Base-by-base conservation (phyloP, 2,113 vertebrate genomes). In the Zosterops lateralis region DNA sequence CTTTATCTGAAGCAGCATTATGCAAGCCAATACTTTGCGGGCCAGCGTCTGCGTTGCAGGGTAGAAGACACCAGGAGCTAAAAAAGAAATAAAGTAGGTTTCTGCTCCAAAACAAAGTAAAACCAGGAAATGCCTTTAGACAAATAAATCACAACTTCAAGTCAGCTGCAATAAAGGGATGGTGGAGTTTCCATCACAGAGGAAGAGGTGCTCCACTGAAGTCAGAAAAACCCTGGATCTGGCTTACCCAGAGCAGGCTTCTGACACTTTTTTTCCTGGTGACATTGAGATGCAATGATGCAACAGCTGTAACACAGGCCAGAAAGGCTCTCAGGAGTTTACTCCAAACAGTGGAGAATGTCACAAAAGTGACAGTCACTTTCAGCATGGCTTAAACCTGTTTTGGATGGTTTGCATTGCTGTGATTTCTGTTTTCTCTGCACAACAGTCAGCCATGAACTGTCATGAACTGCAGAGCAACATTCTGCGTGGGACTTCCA, bases 1-100 rank as follows among this genome's bases (percentile, higher is more conserved):
- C 97, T 97, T 97, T 96, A 95, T 92, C 61, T 91, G 75, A 88
- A 95, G 79, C 67, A 61, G 56, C 22, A 54, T 95, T 95, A 94
- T 86, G 92, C 93, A 95, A 94, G 78, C 45, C 82, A 87, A 72
- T 18, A 64, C 88, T 77, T 67, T 32, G 57, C 6, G 3, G 92
- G 84, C 68, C 72, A 42, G 36, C 9, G 29, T 79, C 78, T 88
- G 28, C 74, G 78, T 91, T 89, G 73, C 58, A 74, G 78, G 76
- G 72, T 42, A 93, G 90, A 77, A 87, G 67, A 76, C 81, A 94
- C 38, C 83, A 93, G 80, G 29, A 93, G 90, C 66, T 83, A 84
- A 61, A 84, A 61, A 62, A 84, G 82, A 71, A 95, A 96, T 54
- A 64, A 91, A 86, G 74, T 3, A n/a, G 38, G 19, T 36, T 96